Conservation (phyloP, 2,797 vertebrate genomes). For the Erithacus rubecula region DNA sequence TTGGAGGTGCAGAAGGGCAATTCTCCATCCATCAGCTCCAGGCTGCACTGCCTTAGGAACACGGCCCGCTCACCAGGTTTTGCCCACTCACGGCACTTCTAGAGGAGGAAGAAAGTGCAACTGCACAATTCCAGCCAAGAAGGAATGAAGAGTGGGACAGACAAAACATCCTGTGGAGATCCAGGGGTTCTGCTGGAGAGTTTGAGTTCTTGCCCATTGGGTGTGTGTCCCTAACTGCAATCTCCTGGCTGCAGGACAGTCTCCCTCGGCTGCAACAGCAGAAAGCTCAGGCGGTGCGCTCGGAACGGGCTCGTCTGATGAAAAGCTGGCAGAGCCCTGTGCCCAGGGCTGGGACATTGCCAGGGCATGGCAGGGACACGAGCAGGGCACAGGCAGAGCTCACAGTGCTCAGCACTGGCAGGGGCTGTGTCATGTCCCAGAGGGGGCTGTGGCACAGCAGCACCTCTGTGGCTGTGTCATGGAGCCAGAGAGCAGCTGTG, state of each 20-base stretch:
- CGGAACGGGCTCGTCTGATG: too few relatives aligned
- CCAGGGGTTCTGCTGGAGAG: background rate
- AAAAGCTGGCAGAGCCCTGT: too few relatives aligned
- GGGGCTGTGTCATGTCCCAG: too few relatives aligned
- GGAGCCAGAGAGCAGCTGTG: too few relatives aligned
- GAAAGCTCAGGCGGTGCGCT: too few relatives aligned
- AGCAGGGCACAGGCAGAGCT: too few relatives aligned
- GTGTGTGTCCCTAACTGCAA: slow-evolving; percentile 56
- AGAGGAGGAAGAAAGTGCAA: background rate
- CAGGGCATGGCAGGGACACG: too few relatives aligned
- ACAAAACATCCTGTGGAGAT: background rate
- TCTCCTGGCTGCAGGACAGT: background rate
- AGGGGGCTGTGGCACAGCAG: too few relatives aligned
- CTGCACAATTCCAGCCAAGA: background rate
- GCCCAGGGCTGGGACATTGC: too few relatives aligned
- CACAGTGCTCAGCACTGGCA: too few relatives aligned
- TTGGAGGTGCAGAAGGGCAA: background rate
- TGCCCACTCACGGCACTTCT: background rate
- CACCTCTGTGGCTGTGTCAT: too few relatives aligned
- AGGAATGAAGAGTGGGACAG: background rate
- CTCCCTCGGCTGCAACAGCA: background rate
- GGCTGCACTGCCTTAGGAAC: background rate
- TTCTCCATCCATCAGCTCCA: background rate
- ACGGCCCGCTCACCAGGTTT: background rate
- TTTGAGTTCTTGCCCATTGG: slow-evolving; percentile 23